These are phyloP conservation scores for Eulacestoma nigropectus DNA, from an alignment of 2,113 vertebrate genomes.

Conservation along the genomic window DNA sequence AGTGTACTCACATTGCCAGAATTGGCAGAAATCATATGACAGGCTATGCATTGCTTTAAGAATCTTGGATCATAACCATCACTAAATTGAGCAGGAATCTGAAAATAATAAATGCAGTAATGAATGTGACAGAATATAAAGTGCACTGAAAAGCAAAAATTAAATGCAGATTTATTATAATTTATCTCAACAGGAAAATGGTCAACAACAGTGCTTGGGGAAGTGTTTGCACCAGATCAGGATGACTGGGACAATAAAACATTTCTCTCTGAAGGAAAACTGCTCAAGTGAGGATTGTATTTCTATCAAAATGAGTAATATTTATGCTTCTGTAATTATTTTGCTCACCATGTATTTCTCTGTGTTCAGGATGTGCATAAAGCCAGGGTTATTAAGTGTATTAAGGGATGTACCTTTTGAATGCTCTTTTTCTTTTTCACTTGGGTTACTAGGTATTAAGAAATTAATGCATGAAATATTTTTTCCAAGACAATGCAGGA, in stretches of 20 bases:
- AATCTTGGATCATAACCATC: neutral
- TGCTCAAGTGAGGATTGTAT: constrained; percentile 78
- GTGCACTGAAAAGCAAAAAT: constrained; percentile 30
- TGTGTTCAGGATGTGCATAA: neutral
- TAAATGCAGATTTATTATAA: constrained; percentile 66
- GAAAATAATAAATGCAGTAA: constrained; percentile 33
- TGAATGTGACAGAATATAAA: constrained; percentile 7
- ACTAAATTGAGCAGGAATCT: neutral
- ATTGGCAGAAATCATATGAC: neutral
- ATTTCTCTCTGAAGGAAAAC: constrained; percentile 81
- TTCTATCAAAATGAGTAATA: constrained; percentile 52
- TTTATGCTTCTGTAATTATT: constrained; percentile 48
- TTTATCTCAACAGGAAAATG: constrained; percentile 75
- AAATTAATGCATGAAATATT: neutral
- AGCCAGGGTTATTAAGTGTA: neutral
- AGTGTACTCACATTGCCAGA: neutral
- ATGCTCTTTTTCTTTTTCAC: neutral
- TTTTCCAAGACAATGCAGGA: neutral
- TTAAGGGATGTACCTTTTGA: neutral
- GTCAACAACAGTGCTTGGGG: constrained; percentile 81
- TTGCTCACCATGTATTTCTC: neutral
- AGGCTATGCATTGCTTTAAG: constrained; percentile 1
- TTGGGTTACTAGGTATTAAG: neutral
- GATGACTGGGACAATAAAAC: constrained; percentile 95
- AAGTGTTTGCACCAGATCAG: constrained; percentile 84